Percentiles rank a stretch among this genome's conserved stretches.
Evolutionary conservation across 2,113 vertebrate genomes (phyloP).

Genomic region (Ivindomyrus marchei): DNA sequence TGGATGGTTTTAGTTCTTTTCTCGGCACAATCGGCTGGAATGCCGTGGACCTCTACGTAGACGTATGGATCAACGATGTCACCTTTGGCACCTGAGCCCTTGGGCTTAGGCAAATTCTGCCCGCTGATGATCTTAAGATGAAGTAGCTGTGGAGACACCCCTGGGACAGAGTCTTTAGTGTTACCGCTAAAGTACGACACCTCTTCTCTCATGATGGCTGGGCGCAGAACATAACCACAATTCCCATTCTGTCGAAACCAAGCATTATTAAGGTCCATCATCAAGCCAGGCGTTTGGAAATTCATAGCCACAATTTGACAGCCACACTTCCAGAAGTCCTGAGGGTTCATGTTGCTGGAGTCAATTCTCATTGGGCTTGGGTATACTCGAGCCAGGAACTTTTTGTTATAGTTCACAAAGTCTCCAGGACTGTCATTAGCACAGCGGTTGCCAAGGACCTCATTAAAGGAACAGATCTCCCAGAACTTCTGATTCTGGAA

Average conservation of each 20-base stretch:
- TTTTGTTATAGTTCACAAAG: conserved; percentile 98
- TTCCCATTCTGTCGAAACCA: conserved; percentile 97
- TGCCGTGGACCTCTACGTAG: conserved; percentile 96
- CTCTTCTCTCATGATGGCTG: conserved; percentile 93
- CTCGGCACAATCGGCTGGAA: conserved; percentile 92
- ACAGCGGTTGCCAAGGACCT: conserved; percentile 85
- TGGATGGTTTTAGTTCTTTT: conserved; percentile 92
- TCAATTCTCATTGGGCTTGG: conserved; percentile 97
- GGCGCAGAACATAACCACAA: conserved; percentile 89
- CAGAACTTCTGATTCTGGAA: conserved; percentile 93
- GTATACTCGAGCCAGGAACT: conserved; percentile 84
- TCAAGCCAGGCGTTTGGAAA: conserved; percentile 91
- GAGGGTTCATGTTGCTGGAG: conserved; percentile 98
- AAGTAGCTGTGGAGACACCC: conserved; percentile 91
- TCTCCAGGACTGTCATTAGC: conserved; percentile 88
- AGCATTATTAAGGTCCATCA: conserved; percentile 97
- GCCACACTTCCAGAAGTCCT: conserved; percentile 98
- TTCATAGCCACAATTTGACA: conserved; percentile 98
- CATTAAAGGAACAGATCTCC: conserved; percentile 96
- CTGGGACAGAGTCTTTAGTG: conserved; percentile 92
- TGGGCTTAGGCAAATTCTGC: conserved; percentile 95
- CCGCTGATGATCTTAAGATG: conserved; percentile 98
- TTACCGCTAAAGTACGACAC: conserved; percentile 97
- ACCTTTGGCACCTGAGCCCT: conserved; percentile 95
- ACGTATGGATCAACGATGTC: conserved; percentile 94